These are phyloP conservation scores for Acyrthosiphon pisum DNA, from an alignment of 1,140 invertebrate genomes.

Conservation along the genomic window DNA sequence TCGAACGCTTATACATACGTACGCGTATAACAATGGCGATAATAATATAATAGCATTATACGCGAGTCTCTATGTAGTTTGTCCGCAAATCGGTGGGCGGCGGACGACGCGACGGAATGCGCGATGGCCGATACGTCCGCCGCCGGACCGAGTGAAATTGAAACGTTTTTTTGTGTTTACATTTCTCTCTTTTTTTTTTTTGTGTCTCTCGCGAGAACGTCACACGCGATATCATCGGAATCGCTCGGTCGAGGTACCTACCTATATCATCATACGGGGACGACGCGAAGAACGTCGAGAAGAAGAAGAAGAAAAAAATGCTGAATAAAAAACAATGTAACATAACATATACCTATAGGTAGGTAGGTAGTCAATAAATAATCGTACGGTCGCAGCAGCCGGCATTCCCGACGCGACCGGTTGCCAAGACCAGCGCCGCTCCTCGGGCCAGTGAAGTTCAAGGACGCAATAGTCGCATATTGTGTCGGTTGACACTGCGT, in stretches of 20 bases:
- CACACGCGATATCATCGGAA: not conserved
- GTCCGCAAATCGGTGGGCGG: not conserved
- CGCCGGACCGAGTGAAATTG: not conserved
- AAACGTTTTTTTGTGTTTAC: slow-evolving; percentile 21
- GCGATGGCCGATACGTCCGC: not conserved
- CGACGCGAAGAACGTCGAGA: not conserved
- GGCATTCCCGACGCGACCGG: slow-evolving; percentile 32
- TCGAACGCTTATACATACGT: not conserved
- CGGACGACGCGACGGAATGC: not conserved
- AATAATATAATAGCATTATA: not conserved
- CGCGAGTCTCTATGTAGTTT: not conserved
- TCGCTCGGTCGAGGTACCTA: not conserved
- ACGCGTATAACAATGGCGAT: too few species aligned
- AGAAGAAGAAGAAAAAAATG: not conserved
- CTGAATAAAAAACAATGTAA: not conserved
- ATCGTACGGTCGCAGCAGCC: not conserved
- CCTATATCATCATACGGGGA: too few species aligned
- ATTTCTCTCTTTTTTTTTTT: not conserved
- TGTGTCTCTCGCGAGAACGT: not conserved
- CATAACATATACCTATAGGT: too few species aligned
- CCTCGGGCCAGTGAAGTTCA: not conserved
- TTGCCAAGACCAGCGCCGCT: not conserved
- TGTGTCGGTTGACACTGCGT: not conserved
- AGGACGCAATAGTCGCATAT: not conserved
- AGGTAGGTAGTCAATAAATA: not conserved